Conservation (phyloP, 2,797 vertebrate genomes). For the Ptychadena robeensis region DNA sequence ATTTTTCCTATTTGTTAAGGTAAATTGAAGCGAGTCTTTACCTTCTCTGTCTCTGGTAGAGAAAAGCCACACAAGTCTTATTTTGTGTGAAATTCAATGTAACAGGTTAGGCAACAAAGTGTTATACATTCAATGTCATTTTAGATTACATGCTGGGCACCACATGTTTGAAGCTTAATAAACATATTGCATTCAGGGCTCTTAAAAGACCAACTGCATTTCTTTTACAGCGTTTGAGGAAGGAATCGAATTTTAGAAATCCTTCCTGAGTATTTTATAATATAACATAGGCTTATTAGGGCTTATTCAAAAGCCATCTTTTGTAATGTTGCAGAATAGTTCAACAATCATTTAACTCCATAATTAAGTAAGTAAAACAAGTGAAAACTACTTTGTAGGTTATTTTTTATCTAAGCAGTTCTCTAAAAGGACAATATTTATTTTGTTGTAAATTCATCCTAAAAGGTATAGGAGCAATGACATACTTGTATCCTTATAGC, state of each 20-base stretch:
- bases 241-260: slow-evolving; percentile 1
- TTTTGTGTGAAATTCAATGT: slow-evolving; percentile 23
- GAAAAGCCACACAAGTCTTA: neutral
- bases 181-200: slow-evolving; percentile 19
- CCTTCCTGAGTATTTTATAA: slow-evolving; percentile 1
- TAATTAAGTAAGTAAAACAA: no score
- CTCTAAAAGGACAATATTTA: no score
- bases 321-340: no score
- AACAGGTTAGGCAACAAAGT: slow-evolving; percentile 27
- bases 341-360: no score
- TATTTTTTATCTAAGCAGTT: no score
- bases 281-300: no score
- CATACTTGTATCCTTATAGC: no score
- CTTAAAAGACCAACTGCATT: slow-evolving; percentile 28
- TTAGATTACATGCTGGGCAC: slow-evolving; percentile 19
- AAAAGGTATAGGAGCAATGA: no score
- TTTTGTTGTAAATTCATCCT: no score
- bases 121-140: slow-evolving; percentile 30
- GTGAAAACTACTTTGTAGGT: no score
- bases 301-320: no score
- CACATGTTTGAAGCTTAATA: slow-evolving; percentile 20
- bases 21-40: neutral
- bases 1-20: neutral
- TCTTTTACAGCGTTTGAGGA: neutral
- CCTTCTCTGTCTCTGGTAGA: neutral